A percentile compares a stretch with the other conserved stretches of the same genome.
These are phyloP conservation scores for Aramus guarauna DNA, from an alignment of 2,113 vertebrate genomes.

Conservation along the genomic window DNA sequence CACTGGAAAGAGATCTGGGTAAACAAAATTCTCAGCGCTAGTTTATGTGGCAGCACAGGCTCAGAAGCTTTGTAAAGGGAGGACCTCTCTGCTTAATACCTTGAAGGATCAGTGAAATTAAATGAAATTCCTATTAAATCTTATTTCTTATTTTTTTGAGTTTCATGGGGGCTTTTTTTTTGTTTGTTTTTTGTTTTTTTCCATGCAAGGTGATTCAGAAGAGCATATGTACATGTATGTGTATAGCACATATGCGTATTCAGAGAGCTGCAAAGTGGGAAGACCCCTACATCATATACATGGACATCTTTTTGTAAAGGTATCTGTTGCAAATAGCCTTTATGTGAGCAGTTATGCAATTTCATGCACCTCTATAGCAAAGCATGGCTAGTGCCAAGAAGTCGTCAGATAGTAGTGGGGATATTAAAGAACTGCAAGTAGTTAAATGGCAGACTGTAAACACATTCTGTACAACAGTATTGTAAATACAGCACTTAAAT, in stretches of 20 bases:
- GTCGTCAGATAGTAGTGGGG: not conserved
- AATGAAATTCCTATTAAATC: not conserved
- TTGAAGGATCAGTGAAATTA: not conserved
- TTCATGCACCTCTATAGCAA: not conserved
- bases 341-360: not conserved
- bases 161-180: not conserved
- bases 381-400: not conserved
- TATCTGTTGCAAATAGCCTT: not conserved
- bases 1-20: not conserved
- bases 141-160: not conserved
- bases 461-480: not conserved
- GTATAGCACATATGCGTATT: not conserved
- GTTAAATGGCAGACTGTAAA: not conserved
- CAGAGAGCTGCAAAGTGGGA: not conserved
- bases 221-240: not conserved
- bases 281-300: not conserved
- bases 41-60: not conserved
- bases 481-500: not conserved
- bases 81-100: not conserved
- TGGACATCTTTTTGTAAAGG: not conserved
- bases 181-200: fast-evolving
- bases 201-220: not conserved
- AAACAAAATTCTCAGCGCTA: not conserved
- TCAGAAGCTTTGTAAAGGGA: not conserved
- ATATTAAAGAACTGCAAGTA: not conserved